Base-by-base conservation (phyloP, 2,113 vertebrate genomes). In the Corythoichthys intestinalis region DNA sequence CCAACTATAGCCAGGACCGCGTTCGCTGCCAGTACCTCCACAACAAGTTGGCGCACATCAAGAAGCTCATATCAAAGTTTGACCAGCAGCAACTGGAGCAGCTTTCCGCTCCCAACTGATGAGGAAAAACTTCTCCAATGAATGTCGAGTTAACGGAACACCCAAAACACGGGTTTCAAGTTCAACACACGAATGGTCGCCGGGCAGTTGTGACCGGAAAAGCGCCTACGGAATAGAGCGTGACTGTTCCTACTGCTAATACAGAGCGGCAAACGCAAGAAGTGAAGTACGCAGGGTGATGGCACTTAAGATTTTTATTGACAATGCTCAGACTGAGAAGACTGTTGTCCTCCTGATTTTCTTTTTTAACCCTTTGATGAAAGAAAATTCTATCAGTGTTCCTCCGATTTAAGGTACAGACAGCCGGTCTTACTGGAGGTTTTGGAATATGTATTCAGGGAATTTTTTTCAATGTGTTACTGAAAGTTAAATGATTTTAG, bases 1-100 rank as follows among this genome's bases (percentile, higher is more conserved):
- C 95, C 17, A 95, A 93, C 68, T 97, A 96, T 91, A 92, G 91
- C 88, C 90, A 94, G 78, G 95, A 98, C 86, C 96, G 94, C 85
- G 90, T 89, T 53, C 94, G 94, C 85, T 98, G 96, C 37, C 95
- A 97, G 89, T 95, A 96, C 82, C 94, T 98, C 9, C 96, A 98
- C 92, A 94, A 94, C 89, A 98, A 98, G 87, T 93, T 98, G 90
- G 94, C 96, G 6, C 95, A 96, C 80, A 96, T 98, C 80, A 97
- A 98, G 92, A 91, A 92, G 90, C 93, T 96, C 75, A 97, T 98
- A 75, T 94, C 95, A 1, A 91, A 94, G 66, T 97, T 94, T 0
- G 96, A 98, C 91, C 94, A 94, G 73, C 90, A 91, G 57, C 95
- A 94, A 81, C 90, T 94, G 11, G 84, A 6, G 14, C 62, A 65